Evolutionary conservation across 2,888 invertebrate genomes (phyloP).

Genomic region (Subacronicta megacephala): DNA sequence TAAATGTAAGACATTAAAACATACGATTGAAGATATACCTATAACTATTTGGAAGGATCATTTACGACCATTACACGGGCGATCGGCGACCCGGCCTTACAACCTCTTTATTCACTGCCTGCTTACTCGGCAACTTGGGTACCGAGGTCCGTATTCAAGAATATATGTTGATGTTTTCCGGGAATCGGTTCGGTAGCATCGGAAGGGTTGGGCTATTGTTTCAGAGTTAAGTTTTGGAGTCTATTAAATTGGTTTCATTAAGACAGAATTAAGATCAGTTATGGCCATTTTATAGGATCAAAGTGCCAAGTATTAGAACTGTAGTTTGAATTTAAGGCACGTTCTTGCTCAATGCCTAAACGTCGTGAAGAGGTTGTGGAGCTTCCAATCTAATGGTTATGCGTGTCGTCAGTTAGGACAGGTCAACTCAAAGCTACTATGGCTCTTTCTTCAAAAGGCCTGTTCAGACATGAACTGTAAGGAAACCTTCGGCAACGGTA

Average conservation of each 20-base stretch:
- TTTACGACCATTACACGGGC: constrained; percentile 47
- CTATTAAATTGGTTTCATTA: neutral
- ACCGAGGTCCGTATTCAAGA: constrained; percentile 3
- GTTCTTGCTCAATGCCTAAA: too few species aligned
- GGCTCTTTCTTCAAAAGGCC: too few species aligned
- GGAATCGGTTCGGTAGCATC: neutral
- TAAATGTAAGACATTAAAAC: constrained; percentile 48
- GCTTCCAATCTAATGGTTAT: too few species aligned
- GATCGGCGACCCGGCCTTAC: constrained; percentile 22
- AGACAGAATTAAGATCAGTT: too few species aligned
- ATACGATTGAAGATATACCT: constrained; percentile 35
- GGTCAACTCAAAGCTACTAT: too few species aligned
- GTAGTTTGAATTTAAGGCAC: too few species aligned
- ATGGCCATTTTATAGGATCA: too few species aligned
- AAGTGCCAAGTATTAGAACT: too few species aligned
- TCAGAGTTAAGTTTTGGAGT: neutral
- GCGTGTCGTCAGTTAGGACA: too few species aligned
- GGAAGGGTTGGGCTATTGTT: constrained; percentile 2
- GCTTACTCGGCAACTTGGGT: constrained; percentile 36
- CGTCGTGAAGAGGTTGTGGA: too few species aligned
- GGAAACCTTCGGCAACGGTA: too few species aligned
- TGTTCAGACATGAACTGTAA: too few species aligned
- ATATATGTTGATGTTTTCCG: constrained; percentile 26
- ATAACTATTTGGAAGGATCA: constrained; percentile 45
- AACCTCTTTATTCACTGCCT: constrained; percentile 30